Evolutionary conservation across 2,113 vertebrate species (phyloP), one percentile per base, ranked within the genome.

Genomic region (Sterna hirundo): DNA sequence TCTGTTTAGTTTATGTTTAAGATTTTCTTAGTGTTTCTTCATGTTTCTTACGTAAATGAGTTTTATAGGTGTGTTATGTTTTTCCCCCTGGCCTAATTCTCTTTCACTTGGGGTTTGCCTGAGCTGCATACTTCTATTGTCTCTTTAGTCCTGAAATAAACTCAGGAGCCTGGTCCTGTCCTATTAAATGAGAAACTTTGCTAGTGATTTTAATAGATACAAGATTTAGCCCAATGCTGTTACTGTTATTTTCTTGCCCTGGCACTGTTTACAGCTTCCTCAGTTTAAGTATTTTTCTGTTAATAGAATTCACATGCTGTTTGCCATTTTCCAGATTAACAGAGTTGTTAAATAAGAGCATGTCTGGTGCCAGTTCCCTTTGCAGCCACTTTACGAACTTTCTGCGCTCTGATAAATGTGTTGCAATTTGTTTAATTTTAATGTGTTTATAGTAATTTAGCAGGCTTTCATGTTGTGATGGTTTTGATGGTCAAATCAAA

Each of bases 31-130:
- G 5, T 46, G 13, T 91, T 90, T 46, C 9, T 81, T 71, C 5
- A 1, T 54, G 30, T 55, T 61, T 74, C 16, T 80, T 66, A 66
- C 8, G 29, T 19, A 23, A 44, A 44, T 32, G 13, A 66, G 30
- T 66, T 66, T 22, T 44, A 66, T 65, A 42, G 27, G 9, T 62
- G 7, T 66, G 10, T 54, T 20, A 19, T 51, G 5, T 51, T 62
- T 38, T 22, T 84, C 29, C 7, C 17, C 1, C 2, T 2, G 9
- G 7, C 18, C 9, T 32, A 40, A 0, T 64, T 64, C 3, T 54
- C 30, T 22, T 84, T 65, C 15, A 66, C 16, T 8, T 89, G 40
- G 5, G 88, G 14, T 54, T 82, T 90, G 15, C 20, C 32, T 23
- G n/a, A 66, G 4, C 32, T 66, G 6, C 5, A 0, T 76, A 9